These are phyloP conservation scores for Drosophila kambysellisi DNA, from an alignment of 2,888 invertebrate genomes.

Conservation along the genomic window DNA sequence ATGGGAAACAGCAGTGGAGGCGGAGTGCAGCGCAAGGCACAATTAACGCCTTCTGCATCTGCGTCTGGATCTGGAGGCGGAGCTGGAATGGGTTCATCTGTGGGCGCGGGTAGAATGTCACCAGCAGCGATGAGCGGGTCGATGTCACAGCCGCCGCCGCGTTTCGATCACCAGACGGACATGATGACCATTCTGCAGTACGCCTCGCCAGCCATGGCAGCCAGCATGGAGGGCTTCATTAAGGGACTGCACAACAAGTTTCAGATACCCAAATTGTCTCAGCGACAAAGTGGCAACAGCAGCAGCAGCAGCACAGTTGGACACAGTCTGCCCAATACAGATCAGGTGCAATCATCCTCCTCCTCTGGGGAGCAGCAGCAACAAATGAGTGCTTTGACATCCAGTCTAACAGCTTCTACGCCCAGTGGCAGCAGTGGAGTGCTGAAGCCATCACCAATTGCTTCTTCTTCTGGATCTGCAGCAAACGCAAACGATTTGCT, in stretches of 20 bases:
- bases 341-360: slow-evolving; percentile 30
- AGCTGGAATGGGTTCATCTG: slow-evolving; percentile 16
- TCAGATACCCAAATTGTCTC: slow-evolving; percentile 94
- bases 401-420: slow-evolving; percentile 15
- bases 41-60: slow-evolving; percentile 9
- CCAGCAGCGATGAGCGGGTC: slow-evolving; percentile 67
- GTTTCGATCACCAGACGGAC: slow-evolving; percentile 82
- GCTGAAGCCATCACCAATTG: slow-evolving; percentile 13
- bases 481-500: slow-evolving; percentile 37
- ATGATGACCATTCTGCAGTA: slow-evolving; percentile 87
- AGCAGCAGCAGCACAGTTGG: slow-evolving; percentile 27
- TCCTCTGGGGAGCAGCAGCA: slow-evolving; percentile 26
- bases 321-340: slow-evolving; percentile 31
- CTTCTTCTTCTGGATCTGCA: slow-evolving; percentile 5
- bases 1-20: slow-evolving; percentile 48
- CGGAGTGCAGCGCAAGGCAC: slow-evolving; percentile 51
- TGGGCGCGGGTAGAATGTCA: slow-evolving; percentile 48
- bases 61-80: slow-evolving; percentile 28
- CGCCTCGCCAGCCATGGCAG: slow-evolving; percentile 87
- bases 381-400: slow-evolving; percentile 15
- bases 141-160: slow-evolving; percentile 79
- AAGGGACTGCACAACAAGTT: slow-evolving; percentile 93
- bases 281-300: slow-evolving; percentile 74
- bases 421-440: slow-evolving; percentile 25
- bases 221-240: slow-evolving; percentile 90